These are phyloP conservation scores for Argyrosomus japonicus DNA, from an alignment of 2,113 vertebrate species.

Conservation along the genomic window DNA sequence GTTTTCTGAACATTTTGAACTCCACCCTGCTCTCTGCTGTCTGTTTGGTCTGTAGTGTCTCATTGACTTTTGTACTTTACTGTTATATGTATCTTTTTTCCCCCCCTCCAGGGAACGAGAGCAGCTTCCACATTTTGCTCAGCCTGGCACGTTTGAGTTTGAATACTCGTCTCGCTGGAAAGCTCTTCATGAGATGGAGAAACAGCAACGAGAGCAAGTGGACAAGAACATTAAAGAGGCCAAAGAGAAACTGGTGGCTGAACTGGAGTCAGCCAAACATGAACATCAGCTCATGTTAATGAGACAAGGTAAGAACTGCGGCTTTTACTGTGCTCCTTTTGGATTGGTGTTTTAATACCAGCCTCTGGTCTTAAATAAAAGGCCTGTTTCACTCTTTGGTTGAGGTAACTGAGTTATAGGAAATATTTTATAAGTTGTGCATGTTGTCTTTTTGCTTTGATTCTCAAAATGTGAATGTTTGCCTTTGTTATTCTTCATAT, in stretches of 20 bases:
- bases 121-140: conserved; percentile 93
- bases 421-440: neutral
- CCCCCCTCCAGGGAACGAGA: conserved; percentile 88
- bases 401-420: too few relatives aligned
- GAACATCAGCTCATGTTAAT: conserved; percentile 99
- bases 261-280: conserved; percentile 98
- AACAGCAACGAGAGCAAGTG: conserved; percentile 95
- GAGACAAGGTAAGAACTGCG: conserved; percentile 90
- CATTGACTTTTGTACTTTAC: neutral
- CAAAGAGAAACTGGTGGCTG: conserved; percentile 96
- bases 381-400: too few relatives aligned
- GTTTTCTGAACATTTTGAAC: neutral
- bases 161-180: conserved; percentile 98
- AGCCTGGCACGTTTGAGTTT: conserved; percentile 98
- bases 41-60: too few relatives aligned
- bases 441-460: neutral
- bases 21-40: neutral
- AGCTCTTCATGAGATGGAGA: conserved; percentile 97
- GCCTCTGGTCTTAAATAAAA: too few relatives aligned
- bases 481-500: neutral
- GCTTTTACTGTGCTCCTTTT: neutral
- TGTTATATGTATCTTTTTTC: neutral
- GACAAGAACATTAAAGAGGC: conserved; percentile 95
- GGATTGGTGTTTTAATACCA: neutral
- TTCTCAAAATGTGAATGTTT: too few relatives aligned